phyloP scores from a whole-genome alignment of 2,113 vertebrate genomes.

The Peromyscus polionotus region DNA sequence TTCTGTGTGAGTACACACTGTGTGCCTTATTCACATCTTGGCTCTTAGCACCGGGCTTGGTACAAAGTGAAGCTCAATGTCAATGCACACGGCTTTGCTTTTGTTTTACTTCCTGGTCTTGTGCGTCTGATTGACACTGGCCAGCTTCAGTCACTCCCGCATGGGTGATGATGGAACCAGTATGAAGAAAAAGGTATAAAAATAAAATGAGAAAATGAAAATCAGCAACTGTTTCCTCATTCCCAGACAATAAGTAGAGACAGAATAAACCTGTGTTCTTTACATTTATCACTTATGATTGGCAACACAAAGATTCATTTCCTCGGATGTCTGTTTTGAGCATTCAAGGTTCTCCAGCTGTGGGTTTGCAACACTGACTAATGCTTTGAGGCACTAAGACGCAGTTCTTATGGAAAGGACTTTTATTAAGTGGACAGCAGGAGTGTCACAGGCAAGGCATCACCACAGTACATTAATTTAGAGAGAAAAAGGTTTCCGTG shows the following conservation, averaged over 20 bases:
- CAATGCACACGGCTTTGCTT: not conserved
- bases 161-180: not conserved
- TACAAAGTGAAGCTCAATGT: not conserved
- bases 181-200: conserved; percentile 24
- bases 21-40: not conserved
- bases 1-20: not conserved
- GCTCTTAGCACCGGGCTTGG: not conserved
- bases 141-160: not conserved
- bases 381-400: conserved; percentile 67
- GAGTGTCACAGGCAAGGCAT: conserved; percentile 68
- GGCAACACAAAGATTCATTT: conserved; percentile 47
- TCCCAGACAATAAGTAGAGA: conserved; percentile 1
- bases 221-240: not conserved
- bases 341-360: conserved; percentile 57
- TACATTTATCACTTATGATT: conserved; percentile 36
- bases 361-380: conserved; percentile 29
- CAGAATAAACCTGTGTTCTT: not conserved
- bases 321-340: conserved; percentile 45
- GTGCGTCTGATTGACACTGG: not conserved
- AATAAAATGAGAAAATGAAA: conserved; percentile 25
- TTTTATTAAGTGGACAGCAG: conserved; percentile 77
- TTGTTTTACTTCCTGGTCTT: not conserved
- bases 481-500: conserved; percentile 72
- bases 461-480: conserved; percentile 80
- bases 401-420: conserved; percentile 54